phyloP scores from a whole-genome alignment of 2,888 invertebrate species.

The Octodonta nipae region DNA sequence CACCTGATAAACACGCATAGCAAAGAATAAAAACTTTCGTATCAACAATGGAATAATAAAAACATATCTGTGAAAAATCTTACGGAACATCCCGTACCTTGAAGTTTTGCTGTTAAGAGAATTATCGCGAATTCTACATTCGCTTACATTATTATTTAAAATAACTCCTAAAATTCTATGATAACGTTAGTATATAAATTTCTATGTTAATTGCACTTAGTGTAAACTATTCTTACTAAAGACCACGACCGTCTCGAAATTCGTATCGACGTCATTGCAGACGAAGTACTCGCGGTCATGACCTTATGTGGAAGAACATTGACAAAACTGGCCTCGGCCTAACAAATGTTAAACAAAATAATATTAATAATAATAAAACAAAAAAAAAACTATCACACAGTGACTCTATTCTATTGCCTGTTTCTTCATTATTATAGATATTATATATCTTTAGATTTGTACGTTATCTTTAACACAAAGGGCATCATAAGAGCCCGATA shows the following conservation, averaged over 20 bases:
- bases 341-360: constrained; percentile 31
- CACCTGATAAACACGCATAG: too few species aligned
- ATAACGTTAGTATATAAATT: constrained; percentile 33
- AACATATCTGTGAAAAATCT: too few species aligned
- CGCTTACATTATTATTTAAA: constrained; percentile 12
- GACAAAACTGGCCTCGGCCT: constrained; percentile 35
- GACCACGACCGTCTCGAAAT: constrained; percentile 8
- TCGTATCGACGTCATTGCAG: constrained; percentile 2
- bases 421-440: constrained; percentile 16
- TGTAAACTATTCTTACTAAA: constrained; percentile 10
- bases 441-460: constrained; percentile 18
- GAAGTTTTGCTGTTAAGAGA: too few species aligned
- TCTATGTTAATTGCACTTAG: constrained; percentile 37
- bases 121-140: constrained; percentile 27
- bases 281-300: constrained; percentile 15
- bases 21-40: too few species aligned
- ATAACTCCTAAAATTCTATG: constrained; percentile 10
- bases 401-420: constrained; percentile 26
- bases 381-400: constrained; percentile 27
- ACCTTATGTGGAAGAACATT: constrained; percentile 34
- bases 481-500: too few species aligned
- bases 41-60: too few species aligned
- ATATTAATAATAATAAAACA: constrained; percentile 18
- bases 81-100: too few species aligned
- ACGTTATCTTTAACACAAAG: constrained; percentile 9